A percentile compares a stretch with the other conserved stretches of the same genome.
Evolutionary conservation across 2,797 vertebrate species (phyloP).

Genomic region (Cirrhinus mrigala): DNA sequence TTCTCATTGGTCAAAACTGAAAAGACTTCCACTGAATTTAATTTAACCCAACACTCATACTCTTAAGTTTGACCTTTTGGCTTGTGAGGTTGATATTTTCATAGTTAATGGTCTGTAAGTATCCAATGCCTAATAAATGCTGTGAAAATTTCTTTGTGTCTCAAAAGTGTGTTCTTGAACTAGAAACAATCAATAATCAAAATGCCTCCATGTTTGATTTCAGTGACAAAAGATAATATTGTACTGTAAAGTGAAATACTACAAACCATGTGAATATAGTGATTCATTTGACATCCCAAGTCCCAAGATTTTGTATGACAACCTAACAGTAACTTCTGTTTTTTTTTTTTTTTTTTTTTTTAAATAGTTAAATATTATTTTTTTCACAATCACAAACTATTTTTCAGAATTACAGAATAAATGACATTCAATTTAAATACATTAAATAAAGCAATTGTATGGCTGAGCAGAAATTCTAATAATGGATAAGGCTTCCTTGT

Average conservation of each 20-base stretch:
- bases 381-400: too few relatives aligned
- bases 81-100: constrained; percentile 41
- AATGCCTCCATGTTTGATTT: background rate
- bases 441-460: too few relatives aligned
- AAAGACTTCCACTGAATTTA: constrained; percentile 3
- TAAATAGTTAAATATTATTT: too few relatives aligned
- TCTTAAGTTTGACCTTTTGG: background rate
- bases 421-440: too few relatives aligned
- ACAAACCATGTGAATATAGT: background rate
- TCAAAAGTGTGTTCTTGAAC: background rate
- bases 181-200: too few relatives aligned
- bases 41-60: background rate
- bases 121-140: constrained; percentile 53
- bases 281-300: background rate
- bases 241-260: background rate
- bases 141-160: constrained; percentile 6
- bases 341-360: too few relatives aligned
- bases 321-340: too few relatives aligned
- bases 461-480: too few relatives aligned
- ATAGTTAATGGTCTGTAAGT: constrained; percentile 28
- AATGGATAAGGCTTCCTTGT: too few relatives aligned
- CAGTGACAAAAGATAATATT: background rate
- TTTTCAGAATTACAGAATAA: too few relatives aligned
- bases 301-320: too few relatives aligned
- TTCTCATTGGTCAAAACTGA: constrained; percentile 38